These are phyloP conservation scores for Chloroceryle aenea DNA, from an alignment of 2,113 vertebrate species.

Conservation along the genomic window DNA sequence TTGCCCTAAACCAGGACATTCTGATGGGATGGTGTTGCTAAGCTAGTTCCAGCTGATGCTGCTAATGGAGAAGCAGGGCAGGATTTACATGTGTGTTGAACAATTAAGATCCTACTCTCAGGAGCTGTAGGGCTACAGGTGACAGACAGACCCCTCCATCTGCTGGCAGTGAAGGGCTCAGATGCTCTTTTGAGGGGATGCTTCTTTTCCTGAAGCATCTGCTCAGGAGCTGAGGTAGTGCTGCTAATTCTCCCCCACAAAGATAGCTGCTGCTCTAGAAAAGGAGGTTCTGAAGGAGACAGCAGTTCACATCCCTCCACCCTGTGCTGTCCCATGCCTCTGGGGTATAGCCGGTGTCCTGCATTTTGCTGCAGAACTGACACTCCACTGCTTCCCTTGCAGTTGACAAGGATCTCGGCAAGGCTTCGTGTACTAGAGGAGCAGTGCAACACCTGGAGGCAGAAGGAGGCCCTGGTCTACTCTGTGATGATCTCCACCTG, in stretches of 20 bases:
- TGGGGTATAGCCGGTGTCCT: background rate
- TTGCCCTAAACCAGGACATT: too few relatives aligned
- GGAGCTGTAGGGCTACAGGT: background rate
- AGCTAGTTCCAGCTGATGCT: background rate
- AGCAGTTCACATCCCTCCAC: background rate
- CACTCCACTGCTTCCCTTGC: background rate
- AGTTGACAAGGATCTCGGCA: slow-evolving; percentile 77
- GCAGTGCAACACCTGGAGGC: slow-evolving; percentile 54
- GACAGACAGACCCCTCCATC: background rate
- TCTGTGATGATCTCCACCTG: slow-evolving; percentile 74
- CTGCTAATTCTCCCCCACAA: background rate
- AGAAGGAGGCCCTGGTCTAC: slow-evolving; percentile 77
- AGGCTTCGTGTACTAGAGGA: slow-evolving; percentile 76
- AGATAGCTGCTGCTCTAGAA: background rate
- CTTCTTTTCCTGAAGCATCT: background rate
- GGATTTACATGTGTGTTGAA: accelerated
- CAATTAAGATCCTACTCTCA: accelerated
- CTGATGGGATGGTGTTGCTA: background rate
- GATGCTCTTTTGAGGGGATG: background rate
- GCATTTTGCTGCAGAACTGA: background rate
- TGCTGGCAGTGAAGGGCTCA: background rate
- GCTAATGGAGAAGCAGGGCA: background rate
- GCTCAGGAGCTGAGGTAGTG: background rate
- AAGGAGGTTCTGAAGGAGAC: background rate
- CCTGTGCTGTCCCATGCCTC: accelerated